phyloP scores from a whole-genome alignment of 2,113 vertebrate genomes.

The Oreotrochilus melanogaster region DNA sequence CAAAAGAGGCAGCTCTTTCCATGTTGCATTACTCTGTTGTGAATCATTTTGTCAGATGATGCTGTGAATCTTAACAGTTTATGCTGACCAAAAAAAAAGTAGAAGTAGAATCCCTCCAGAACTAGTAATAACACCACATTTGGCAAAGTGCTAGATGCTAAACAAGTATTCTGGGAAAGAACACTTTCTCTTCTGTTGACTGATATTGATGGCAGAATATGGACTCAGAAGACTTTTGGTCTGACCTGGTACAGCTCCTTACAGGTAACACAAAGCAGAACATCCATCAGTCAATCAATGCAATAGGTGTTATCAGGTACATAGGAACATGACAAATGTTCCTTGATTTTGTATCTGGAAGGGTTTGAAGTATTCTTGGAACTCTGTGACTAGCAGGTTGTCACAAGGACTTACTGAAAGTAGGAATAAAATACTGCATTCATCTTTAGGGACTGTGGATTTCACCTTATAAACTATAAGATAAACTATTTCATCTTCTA shows the following conservation, averaged over 20 bases:
- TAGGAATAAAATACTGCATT: not conserved
- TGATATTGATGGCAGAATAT: not conserved
- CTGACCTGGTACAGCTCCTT: not conserved
- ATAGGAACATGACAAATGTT: not conserved
- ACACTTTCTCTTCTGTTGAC: not conserved
- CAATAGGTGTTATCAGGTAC: not conserved
- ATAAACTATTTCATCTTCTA: not conserved
- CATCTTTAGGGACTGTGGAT: not conserved
- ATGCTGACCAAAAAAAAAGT: not conserved
- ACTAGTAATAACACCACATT: not conserved
- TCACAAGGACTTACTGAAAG: not conserved
- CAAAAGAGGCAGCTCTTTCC: not conserved
- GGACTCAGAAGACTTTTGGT: fast-evolving
- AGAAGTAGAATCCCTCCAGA: not conserved
- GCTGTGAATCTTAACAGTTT: not conserved
- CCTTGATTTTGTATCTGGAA: not conserved
- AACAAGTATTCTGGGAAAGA: not conserved
- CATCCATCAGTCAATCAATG: not conserved
- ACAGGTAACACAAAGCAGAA: not conserved
- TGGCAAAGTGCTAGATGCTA: not conserved
- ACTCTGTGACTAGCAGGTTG: not conserved
- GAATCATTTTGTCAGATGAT: not conserved
- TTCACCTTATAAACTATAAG: not conserved
- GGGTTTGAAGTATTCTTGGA: not conserved
- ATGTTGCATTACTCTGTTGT: not conserved